phyloP scores from a whole-genome alignment of 30 jellyfish, hydroid and myxozoan genomes.

The Chironex yamaguchii region DNA sequence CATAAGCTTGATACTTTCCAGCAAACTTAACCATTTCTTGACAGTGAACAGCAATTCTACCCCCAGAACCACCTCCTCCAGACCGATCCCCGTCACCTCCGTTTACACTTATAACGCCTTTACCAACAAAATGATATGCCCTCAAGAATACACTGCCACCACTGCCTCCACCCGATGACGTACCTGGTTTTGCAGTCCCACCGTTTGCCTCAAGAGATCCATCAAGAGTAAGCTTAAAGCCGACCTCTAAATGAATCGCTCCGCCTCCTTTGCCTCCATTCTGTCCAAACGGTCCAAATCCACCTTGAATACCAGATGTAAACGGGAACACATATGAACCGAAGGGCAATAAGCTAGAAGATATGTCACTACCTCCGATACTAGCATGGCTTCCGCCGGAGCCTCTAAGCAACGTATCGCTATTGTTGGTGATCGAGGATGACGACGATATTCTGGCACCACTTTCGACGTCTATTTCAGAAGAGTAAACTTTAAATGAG shows the following conservation, averaged over 20 bases:
- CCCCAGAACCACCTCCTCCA: slow-evolving; percentile 77
- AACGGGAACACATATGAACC: slow-evolving; percentile 57
- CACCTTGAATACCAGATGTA: slow-evolving; percentile 62
- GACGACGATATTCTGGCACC: slow-evolving; percentile 55
- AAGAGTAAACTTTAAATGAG: slow-evolving; percentile 38
- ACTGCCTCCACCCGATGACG: slow-evolving; percentile 79
- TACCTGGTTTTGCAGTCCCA: slow-evolving; percentile 16
- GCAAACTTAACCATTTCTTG: slow-evolving; percentile 22
- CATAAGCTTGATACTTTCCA: slow-evolving; percentile 47
- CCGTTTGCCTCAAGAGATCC: slow-evolving; percentile 60
- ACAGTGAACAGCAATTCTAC: slow-evolving; percentile 64
- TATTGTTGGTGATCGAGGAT: slow-evolving; percentile 43
- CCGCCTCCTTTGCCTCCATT: slow-evolving; percentile 72
- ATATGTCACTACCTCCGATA: slow-evolving; percentile 58
- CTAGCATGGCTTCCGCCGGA: slow-evolving; percentile 77
- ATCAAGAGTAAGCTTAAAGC: slow-evolving; percentile 42
- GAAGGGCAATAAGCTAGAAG: slow-evolving; percentile 24
- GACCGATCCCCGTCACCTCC: slow-evolving; percentile 59
- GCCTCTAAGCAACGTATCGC: slow-evolving; percentile 6
- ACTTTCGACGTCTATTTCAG: slow-evolving; percentile 58
- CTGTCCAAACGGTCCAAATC: slow-evolving; percentile 20
- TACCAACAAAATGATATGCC: slow-evolving; percentile 53
- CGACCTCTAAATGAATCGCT: slow-evolving; percentile 36
- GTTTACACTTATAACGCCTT: slow-evolving; percentile 41
- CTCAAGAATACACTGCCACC: slow-evolving; percentile 61